These are phyloP conservation scores for Pachliopta kotzebuea DNA, from an alignment of 2,888 invertebrate species.

Conservation along the genomic window DNA sequence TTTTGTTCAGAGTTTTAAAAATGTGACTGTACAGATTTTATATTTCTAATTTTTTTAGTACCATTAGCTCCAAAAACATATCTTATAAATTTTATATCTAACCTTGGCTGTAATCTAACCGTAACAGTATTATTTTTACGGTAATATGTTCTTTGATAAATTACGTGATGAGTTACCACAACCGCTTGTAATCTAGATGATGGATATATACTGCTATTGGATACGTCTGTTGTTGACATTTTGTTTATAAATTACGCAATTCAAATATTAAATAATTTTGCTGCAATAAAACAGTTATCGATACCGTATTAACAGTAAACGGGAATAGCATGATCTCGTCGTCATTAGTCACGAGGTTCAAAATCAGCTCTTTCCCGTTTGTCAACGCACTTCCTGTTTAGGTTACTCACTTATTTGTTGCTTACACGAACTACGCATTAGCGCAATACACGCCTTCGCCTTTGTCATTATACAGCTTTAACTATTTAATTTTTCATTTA, in stretches of 20 bases:
- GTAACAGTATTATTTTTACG: not conserved
- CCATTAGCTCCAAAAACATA: too few relatives aligned
- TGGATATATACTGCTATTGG: not conserved
- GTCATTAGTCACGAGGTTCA: constrained; percentile 33
- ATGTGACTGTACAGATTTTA: too few relatives aligned
- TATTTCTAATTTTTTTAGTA: too few relatives aligned
- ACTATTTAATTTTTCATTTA: not conserved
- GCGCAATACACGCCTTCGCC: not conserved
- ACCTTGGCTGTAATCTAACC: not conserved
- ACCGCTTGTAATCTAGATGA: constrained; percentile 3
- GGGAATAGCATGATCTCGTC: constrained; percentile 25
- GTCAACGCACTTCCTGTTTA: constrained; percentile 36
- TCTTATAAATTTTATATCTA: too few relatives aligned
- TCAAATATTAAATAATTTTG: not conserved
- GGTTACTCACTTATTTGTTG: constrained; percentile 20
- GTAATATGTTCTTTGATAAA: not conserved
- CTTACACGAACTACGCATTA: constrained; percentile 14
- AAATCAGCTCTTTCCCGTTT: constrained; percentile 47
- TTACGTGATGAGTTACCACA: constrained; percentile 5
- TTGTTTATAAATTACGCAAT: not conserved
- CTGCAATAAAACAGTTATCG: not conserved
- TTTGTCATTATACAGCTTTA: not conserved
- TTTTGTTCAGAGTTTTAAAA: too few relatives aligned
- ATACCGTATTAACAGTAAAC: constrained; percentile 4
- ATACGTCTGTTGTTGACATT: constrained; percentile 1